Conservation (phyloP, 2,888 invertebrate genomes). For the Pseudolycoriella hygida region DNA sequence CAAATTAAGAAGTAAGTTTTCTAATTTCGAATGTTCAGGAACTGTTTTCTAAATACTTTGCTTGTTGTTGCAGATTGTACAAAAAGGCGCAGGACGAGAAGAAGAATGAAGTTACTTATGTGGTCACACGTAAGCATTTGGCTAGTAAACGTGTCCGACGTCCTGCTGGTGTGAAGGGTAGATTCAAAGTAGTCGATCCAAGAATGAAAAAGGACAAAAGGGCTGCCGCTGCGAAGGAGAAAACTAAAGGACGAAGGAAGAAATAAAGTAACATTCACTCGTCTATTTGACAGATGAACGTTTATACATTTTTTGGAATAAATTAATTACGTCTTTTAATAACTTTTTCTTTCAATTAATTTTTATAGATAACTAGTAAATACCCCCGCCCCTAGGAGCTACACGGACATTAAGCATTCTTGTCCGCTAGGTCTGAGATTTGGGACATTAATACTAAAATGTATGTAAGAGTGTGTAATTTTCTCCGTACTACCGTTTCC, state of each 20-base stretch:
- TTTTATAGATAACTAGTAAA: too few relatives aligned
- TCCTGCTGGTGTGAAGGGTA: slow-evolving; percentile 80
- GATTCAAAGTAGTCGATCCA: slow-evolving; percentile 87
- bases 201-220: slow-evolving; percentile 89
- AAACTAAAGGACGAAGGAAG: slow-evolving; percentile 4
- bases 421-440: too few relatives aligned
- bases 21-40: slow-evolving; percentile 1
- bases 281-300: background rate
- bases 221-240: slow-evolving; percentile 27
- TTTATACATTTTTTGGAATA: too few relatives aligned
- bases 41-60: background rate
- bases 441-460: too few relatives aligned
- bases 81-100: slow-evolving; percentile 73
- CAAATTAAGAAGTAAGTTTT: slow-evolving; percentile 66
- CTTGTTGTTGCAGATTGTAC: slow-evolving; percentile 74
- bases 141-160: slow-evolving; percentile 57
- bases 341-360: too few relatives aligned
- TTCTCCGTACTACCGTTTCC: too few relatives aligned
- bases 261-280: background rate
- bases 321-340: too few relatives aligned
- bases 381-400: too few relatives aligned
- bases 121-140: slow-evolving; percentile 79
- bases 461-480: too few relatives aligned
- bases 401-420: too few relatives aligned
- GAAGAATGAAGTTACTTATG: slow-evolving; percentile 81